Evolutionary conservation across 2,797 vertebrate genomes (phyloP), one percentile per base, ranked within the genome.

Genomic region (Spatula clypeata): DNA sequence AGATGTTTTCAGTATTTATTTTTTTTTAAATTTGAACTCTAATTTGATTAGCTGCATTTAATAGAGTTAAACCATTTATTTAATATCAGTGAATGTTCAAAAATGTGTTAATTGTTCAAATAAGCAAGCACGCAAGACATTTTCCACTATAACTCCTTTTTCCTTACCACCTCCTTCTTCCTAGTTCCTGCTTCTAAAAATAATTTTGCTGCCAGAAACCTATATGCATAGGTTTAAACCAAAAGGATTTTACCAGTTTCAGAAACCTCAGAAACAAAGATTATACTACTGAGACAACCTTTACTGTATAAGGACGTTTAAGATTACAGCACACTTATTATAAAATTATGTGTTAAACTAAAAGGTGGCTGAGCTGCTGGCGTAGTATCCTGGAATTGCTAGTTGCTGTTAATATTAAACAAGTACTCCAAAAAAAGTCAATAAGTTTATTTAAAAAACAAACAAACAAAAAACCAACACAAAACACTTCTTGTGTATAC

Each of bases 101-200:
- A 76, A 87, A 29, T n/a, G 10, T 34, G 13, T 66, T 85, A 71
- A 27, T 79, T 81, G 38, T 62, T 80, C 57, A 77, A 70, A 84
- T 77, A 77, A 76, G 9, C 27, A 42, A 73, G 11, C 19, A 79
- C 67, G 12, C 10, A 69, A 77, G 70, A 69, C 5, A n/a, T 77
- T 94, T 86, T 87, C 53, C 53, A 26, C n/a, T 70, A 44, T 49
- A 74, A 70, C 7, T 2, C 4, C 11, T 61, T 81, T 90, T 79
- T 19, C 26, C 11, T 65, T 84, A 47, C 36, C 32, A 53, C 74
- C 49, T 40, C 40, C 36, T 81, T 42, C 71, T 89, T 89, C 55
- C 42, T 70, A 29, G n/a, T 54, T 94, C 57, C 45, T 86, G 42
- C 74, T 84, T 74, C 49, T 74, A 71, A 79, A 96, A 90, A 77